Conservation (phyloP, 2,113 vertebrate species). For the Ameiurus melas region DNA sequence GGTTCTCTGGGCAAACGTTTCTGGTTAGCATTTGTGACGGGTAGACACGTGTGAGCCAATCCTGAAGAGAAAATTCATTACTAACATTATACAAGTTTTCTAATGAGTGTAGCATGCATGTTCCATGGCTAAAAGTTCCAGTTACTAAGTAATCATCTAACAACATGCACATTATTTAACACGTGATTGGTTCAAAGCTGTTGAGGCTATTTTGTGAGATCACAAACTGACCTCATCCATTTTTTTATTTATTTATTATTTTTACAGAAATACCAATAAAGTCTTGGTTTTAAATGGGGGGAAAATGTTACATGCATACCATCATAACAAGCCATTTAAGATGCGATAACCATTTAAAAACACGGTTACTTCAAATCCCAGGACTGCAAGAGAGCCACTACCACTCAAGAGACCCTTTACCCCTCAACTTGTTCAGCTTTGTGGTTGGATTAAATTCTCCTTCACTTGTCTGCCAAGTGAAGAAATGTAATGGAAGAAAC, state of each 20-base stretch:
- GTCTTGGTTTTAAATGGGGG: not conserved
- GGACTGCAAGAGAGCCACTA: not conserved
- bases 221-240: not conserved
- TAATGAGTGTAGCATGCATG: not conserved
- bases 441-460: not conserved
- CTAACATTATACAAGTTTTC: not conserved
- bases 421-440: not conserved
- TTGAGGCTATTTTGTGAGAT: not conserved
- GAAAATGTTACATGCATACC: not conserved
- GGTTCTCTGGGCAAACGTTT: not conserved
- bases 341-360: not conserved
- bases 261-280: not conserved
- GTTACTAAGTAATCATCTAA: not conserved
- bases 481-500: conserved; percentile 24
- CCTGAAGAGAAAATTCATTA: not conserved
- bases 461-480: not conserved
- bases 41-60: not conserved
- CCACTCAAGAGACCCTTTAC: not conserved
- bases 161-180: not conserved
- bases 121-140: not conserved
- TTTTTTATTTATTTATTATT: not conserved
- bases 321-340: not conserved
- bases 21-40: not conserved
- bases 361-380: not conserved
- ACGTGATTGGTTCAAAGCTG: not conserved